Conservation (phyloP, 2,888 invertebrate genomes). For the Petrolisthes cinctipes region DNA sequence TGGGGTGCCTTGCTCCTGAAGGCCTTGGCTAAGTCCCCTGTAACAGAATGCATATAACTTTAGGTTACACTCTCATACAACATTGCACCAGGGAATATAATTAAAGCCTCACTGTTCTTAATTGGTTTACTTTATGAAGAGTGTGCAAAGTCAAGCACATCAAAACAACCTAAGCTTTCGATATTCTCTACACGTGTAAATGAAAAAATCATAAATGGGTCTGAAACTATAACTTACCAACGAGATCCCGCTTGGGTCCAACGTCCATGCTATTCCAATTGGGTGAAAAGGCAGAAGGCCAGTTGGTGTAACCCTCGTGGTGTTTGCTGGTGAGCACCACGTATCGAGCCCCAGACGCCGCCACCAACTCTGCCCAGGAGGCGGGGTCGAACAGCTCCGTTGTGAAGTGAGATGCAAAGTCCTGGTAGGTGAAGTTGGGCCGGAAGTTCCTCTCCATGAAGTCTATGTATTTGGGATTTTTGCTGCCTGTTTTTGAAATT, state of each 20-base stretch:
- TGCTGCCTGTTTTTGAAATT: constrained; percentile 71
- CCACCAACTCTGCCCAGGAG: constrained; percentile 86
- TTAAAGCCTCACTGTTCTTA: too few relatives aligned
- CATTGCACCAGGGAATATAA: too few relatives aligned
- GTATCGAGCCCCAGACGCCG: constrained; percentile 87
- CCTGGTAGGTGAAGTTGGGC: constrained; percentile 89
- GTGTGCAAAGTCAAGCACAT: too few relatives aligned
- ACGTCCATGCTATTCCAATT: constrained; percentile 87
- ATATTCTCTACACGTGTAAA: too few relatives aligned
- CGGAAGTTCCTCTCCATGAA: constrained; percentile 88
- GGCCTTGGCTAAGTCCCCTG: constrained; percentile 51
- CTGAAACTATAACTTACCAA: constrained; percentile 71
- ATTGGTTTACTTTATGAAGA: too few relatives aligned
- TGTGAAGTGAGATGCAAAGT: constrained; percentile 89
- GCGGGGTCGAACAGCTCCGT: constrained; percentile 85
- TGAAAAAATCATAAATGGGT: too few relatives aligned
- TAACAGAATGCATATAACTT: constrained; percentile 72
- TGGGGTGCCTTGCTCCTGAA: constrained; percentile 44
- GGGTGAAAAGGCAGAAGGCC: constrained; percentile 85
- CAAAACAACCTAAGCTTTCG: too few relatives aligned
- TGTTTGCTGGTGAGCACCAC: constrained; percentile 88
- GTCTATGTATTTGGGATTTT: constrained; percentile 67
- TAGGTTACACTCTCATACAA: too few relatives aligned
- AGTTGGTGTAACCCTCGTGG: constrained; percentile 87
- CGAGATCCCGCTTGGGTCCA: constrained; percentile 82